These are phyloP conservation scores for Pelecanoides urinatrix DNA, from an alignment of 2,113 vertebrate species.

Conservation along the genomic window DNA sequence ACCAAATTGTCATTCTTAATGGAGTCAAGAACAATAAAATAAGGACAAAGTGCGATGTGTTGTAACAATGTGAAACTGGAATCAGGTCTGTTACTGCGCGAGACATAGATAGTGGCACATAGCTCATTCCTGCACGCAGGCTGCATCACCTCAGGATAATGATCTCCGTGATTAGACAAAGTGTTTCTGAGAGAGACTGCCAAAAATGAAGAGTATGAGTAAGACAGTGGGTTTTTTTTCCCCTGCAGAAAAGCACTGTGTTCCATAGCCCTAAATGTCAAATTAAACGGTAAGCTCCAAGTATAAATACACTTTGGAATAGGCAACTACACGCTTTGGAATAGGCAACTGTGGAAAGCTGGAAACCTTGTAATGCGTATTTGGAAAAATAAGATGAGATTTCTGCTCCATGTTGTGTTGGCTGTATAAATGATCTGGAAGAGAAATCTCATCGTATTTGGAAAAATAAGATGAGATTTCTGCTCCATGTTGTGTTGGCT, in stretches of 20 bases:
- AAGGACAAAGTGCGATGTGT: not conserved
- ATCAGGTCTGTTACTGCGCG: not conserved
- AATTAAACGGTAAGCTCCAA: conserved; percentile 29
- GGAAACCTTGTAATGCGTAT: not conserved
- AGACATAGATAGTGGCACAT: conserved; percentile 23
- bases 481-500: not conserved
- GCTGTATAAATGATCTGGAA: not conserved
- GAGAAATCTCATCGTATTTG: too few species aligned
- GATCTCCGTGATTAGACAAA: conserved; percentile 31
- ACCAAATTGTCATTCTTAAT: conserved; percentile 5
- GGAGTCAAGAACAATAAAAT: conserved; percentile 33
- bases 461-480: not conserved
- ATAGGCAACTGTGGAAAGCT: conserved; percentile 8
- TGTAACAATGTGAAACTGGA: conserved; percentile 23
- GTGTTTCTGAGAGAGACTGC: conserved; percentile 42
- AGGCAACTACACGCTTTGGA: not conserved
- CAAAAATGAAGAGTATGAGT: conserved; percentile 50
- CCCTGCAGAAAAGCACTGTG: conserved; percentile 19
- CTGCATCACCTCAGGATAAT: conserved; percentile 48
- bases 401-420: not conserved
- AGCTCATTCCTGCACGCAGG: conserved; percentile 10
- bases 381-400: not conserved
- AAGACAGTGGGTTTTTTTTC: not conserved
- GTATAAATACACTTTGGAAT: conserved; percentile 17
- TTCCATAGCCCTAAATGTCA: conserved; percentile 41